Evolutionary conservation across 1,140 invertebrate genomes (phyloP), one percentile per base, ranked within the genome.

Genomic region (Notospermus geniculatus): DNA sequence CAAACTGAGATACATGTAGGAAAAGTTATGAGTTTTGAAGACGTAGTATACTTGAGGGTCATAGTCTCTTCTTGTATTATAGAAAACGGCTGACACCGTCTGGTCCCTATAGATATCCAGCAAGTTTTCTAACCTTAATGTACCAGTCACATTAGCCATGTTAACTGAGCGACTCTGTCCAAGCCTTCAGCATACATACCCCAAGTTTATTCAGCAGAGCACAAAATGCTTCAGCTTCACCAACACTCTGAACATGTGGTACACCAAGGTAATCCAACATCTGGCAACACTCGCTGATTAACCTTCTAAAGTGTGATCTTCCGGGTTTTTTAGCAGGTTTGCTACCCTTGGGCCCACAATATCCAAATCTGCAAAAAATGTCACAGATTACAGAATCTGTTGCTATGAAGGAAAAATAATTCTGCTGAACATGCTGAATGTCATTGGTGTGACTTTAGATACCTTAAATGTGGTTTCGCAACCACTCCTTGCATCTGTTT

Each of bases 201-300:
- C 86, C 86, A 67, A 85, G 79, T 66, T 86, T 80, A 83, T 94
- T 92, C 0, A 80, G 63, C 0, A 66, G 55, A 41, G 91, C 91
- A 85, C 92, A 94, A 72, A 90, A 87, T 7, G 91, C 90, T 83
- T 95, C 93, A n/a, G 91, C 92, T 81, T 95, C 92, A 32, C 92
- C 92, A 52, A 83, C 75, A 39, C 88, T 89, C 75, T 88, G 87
- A 15, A 94, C 74, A 80, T 90, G 93, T 52, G 84, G 82, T 39
- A 95, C 82, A 5, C 93, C 93, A 85, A 95, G 87, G 28, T 83
- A 85, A 25, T 84, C 82, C 11, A 94, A 74, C 71, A 94, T 82
- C 64, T 87, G 84, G 80, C 90, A 87, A 77, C 91, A 94, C 84
- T 90, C 64, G 64, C 15, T 36, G 32, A 36, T 36, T 7, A 36